A percentile compares a stretch with the other conserved stretches of the same genome.
Conservation (phyloP, 2,888 invertebrate genomes). For the Platycnemis pennipes region DNA sequence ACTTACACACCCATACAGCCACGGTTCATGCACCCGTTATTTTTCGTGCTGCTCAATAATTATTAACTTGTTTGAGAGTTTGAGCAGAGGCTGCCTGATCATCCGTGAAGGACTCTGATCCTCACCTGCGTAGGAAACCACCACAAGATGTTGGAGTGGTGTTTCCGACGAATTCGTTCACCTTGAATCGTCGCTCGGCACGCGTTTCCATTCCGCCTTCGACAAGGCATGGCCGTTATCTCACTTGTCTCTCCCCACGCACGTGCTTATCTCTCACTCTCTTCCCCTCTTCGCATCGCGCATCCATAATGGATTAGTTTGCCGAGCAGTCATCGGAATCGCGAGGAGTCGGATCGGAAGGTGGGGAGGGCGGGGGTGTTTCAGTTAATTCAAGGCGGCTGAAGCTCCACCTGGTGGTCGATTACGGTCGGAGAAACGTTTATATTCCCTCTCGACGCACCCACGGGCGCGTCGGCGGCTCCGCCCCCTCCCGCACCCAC, state of each 20-base stretch:
- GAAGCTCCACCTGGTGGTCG: not conserved
- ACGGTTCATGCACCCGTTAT: too few species aligned
- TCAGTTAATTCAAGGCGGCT: too few species aligned
- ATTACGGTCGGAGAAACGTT: not conserved
- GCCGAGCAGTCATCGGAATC: not conserved
- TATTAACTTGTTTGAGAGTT: too few species aligned
- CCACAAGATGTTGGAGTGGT: too few species aligned
- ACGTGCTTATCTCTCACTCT: not conserved
- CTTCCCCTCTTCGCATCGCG: not conserved
- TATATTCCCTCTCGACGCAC: not conserved
- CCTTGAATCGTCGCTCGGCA: not conserved
- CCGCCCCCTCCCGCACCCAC: not conserved
- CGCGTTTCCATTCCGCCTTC: not conserved
- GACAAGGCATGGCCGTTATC: not conserved
- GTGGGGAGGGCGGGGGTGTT: too few species aligned
- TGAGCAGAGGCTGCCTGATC: too few species aligned
- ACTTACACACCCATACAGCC: too few species aligned
- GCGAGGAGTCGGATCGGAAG: not conserved
- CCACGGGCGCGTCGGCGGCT: too few species aligned
- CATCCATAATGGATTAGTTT: constrained; percentile 1
- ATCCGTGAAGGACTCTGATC: too few species aligned
- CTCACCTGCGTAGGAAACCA: too few species aligned
- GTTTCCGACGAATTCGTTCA: not conserved
- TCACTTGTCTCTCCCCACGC: not conserved
- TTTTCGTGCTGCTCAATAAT: too few species aligned